Evolutionary conservation across 2,797 vertebrate genomes (phyloP).

Genomic region (Micropoecilia bifurca): DNA sequence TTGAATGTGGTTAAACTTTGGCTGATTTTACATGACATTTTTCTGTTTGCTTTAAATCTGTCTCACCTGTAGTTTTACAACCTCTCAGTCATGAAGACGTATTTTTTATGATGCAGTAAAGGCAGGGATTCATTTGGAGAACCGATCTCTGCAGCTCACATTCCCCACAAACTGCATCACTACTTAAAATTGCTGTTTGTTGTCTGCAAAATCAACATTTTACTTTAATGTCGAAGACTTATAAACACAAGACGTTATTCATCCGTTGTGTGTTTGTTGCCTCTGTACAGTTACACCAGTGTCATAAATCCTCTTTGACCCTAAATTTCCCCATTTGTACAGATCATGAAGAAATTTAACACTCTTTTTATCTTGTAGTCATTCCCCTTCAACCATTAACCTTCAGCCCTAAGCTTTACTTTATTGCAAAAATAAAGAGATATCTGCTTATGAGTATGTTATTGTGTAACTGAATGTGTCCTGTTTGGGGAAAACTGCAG

Average conservation of each 20-base stretch:
- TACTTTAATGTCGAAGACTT: not conserved
- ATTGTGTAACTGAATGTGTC: not conserved
- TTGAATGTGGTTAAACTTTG: conserved; percentile 5
- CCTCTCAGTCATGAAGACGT: not conserved
- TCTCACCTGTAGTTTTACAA: conserved; percentile 16
- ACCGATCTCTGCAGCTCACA: not conserved
- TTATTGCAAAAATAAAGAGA: not conserved
- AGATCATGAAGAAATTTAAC: not conserved
- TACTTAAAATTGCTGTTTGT: not conserved
- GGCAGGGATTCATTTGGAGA: conserved; percentile 24
- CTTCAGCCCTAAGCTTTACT: not conserved
- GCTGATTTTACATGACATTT: not conserved
- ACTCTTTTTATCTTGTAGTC: not conserved
- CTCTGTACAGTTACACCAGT: not conserved
- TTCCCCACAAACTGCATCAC: not conserved
- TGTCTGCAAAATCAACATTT: not conserved
- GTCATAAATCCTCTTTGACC: not conserved
- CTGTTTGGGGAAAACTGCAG: conserved; percentile 67
- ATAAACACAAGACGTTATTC: not conserved
- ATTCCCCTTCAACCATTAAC: not conserved
- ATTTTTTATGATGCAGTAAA: conserved; percentile 16
- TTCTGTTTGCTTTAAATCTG: conserved; percentile 24
- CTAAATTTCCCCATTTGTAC: not conserved
- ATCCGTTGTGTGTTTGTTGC: not conserved
- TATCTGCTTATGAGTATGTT: not conserved